phyloP scores from a whole-genome alignment of 2,797 vertebrate species.

The Sitta carolinensis region DNA sequence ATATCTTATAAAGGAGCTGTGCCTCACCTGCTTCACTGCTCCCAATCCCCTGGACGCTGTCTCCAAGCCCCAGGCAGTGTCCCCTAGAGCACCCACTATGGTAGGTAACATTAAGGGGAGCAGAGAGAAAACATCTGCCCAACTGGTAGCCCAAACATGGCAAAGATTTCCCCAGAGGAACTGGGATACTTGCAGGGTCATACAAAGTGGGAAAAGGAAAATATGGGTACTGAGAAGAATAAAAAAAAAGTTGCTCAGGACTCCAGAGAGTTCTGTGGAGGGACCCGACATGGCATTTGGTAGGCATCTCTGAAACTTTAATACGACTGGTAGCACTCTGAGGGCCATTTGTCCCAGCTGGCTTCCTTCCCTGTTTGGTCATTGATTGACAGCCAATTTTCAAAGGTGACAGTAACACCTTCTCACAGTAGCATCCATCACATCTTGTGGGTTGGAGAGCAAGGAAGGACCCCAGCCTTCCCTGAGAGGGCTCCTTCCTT shows the following conservation, averaged over 20 bases:
- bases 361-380: not conserved
- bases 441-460: not conserved
- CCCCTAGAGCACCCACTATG: fast-evolving
- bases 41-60: not conserved
- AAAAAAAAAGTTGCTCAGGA: not conserved
- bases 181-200: not conserved
- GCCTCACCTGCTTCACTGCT: not conserved
- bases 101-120: not conserved
- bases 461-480: not conserved
- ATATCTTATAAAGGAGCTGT: not conserved
- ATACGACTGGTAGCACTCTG: not conserved
- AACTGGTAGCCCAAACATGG: not conserved
- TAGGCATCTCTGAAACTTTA: not conserved
- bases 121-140: not conserved
- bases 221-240: not conserved
- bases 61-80: not conserved
- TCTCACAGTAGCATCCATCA: not conserved
- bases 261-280: not conserved
- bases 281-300: not conserved
- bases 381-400: not conserved
- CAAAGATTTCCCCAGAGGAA: not conserved
- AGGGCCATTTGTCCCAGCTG: not conserved
- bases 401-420: not conserved
- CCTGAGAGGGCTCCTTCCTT: not conserved
- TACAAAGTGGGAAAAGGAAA: not conserved